phyloP scores from a whole-genome alignment of 2,797 vertebrate species.

The Lophius americanus region DNA sequence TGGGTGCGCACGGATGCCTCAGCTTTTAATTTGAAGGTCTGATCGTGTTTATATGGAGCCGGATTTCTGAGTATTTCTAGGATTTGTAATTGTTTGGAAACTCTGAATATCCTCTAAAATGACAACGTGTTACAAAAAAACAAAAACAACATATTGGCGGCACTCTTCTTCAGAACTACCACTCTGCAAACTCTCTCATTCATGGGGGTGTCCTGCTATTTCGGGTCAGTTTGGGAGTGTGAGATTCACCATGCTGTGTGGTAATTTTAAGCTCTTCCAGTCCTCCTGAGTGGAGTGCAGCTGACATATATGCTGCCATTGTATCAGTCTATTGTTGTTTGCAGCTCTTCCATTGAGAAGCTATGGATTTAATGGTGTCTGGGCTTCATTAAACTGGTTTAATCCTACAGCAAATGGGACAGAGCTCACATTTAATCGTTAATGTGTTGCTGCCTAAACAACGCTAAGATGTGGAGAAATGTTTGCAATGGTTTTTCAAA shows the following conservation, averaged over 20 bases:
- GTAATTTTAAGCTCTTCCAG: constrained; percentile 35
- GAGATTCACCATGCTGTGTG: constrained; percentile 25
- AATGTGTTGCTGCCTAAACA: constrained; percentile 31
- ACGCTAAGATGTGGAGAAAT: constrained; percentile 21
- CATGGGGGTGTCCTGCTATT: background rate
- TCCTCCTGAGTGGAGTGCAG: constrained; percentile 32
- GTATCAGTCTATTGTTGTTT: constrained; percentile 50
- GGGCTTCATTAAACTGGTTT: constrained; percentile 43
- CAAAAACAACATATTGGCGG: background rate
- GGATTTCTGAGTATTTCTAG: background rate
- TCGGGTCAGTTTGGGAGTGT: background rate
- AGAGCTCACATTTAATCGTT: constrained; percentile 46
- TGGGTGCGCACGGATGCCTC: background rate
- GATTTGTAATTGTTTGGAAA: background rate
- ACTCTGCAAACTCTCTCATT: background rate
- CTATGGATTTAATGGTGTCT: constrained; percentile 66
- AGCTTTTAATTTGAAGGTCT: constrained; percentile 52
- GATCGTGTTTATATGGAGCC: background rate
- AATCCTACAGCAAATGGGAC: constrained; percentile 51
- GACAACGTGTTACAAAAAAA: too few relatives aligned
- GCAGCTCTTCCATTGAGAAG: constrained; percentile 37
- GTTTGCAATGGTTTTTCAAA: constrained; percentile 18
- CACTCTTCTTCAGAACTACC: background rate
- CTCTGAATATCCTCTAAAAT: background rate
- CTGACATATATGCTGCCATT: constrained; percentile 35